phyloP scores from a whole-genome alignment of 2,113 vertebrate genomes.

The Phalacrocorax aristotelis region DNA sequence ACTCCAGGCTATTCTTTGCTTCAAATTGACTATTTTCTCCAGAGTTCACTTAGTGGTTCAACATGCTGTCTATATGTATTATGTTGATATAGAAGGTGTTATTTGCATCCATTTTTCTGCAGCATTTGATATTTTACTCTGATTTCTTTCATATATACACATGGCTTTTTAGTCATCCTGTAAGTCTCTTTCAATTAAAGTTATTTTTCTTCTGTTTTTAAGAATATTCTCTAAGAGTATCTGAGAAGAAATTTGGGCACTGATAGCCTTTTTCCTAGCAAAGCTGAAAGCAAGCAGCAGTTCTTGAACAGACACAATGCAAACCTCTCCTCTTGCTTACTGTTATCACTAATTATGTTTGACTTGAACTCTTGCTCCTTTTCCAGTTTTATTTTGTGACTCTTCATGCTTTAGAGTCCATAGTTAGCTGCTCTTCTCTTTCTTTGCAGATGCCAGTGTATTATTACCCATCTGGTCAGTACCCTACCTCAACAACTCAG shows the following conservation, averaged over 20 bases:
- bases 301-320: neutral
- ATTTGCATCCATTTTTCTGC: neutral
- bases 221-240: neutral
- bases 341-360: neutral
- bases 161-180: neutral
- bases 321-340: neutral
- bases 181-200: neutral
- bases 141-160: neutral
- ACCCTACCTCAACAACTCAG: constrained; percentile 90
- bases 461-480: constrained; percentile 87
- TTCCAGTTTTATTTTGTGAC: neutral
- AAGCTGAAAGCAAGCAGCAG: neutral
- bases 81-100: neutral
- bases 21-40: neutral
- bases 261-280: neutral
- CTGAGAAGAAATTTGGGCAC: neutral
- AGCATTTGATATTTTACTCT: neutral
- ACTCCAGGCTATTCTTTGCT: neutral
- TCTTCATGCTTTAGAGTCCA: neutral
- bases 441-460: constrained; percentile 85
- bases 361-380: neutral
- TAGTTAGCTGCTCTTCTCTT: neutral
- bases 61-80: neutral
- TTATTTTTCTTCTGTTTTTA: neutral
- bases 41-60: neutral